Base-by-base conservation (phyloP, 37 sponge, comb jelly and placozoan genomes). In the Halichondria panicea region DNA sequence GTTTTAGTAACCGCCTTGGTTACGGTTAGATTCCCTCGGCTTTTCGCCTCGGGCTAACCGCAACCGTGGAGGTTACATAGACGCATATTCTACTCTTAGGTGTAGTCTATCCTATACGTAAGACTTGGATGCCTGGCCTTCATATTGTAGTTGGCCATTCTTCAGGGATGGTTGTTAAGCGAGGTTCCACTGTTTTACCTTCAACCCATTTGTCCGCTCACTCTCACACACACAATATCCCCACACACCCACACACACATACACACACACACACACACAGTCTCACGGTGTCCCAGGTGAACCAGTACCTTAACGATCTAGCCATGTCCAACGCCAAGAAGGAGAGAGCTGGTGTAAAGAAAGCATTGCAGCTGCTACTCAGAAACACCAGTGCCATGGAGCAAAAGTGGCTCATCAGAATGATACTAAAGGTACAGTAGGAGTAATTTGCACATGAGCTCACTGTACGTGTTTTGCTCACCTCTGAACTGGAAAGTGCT, bases 381-480 rank as follows among this genome's bases (percentile, higher is more conserved):
- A 74, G 88, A 63, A 90, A 90, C 73, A 93, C 91, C 19, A 81
- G 84, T 59, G 94, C 97, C 27, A 12, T 93, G 43, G 88, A 97
- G 44, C 97, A 91, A 84, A 97, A 97, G 43, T 97, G 97, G 97
- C 91, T 97, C 39, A 93, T 93, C 48, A 87, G 97, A n/a, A 93
- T 97, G n/a, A 93, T 97, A 25, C 78, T 97, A 67, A 90, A 93
- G 73, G 87, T 86, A 48, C 36, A 4, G 39, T 22, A 45, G 21
- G 11, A 56, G 55, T 72, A 39, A 19, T 12, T 71, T 9, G 7
- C 15, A 25, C 52, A 48, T 48, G 52, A 11, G 11, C 13, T 18
- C 52, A 48, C 52, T 15, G 15, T 15, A 48, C 52, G 15, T 48
- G 52, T 11, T 48, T 11, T 15, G 11, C 52, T 48, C 15, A 18